phyloP scores from a whole-genome alignment of 2,797 vertebrate genomes.

The Yasuhikotakia modesta region DNA sequence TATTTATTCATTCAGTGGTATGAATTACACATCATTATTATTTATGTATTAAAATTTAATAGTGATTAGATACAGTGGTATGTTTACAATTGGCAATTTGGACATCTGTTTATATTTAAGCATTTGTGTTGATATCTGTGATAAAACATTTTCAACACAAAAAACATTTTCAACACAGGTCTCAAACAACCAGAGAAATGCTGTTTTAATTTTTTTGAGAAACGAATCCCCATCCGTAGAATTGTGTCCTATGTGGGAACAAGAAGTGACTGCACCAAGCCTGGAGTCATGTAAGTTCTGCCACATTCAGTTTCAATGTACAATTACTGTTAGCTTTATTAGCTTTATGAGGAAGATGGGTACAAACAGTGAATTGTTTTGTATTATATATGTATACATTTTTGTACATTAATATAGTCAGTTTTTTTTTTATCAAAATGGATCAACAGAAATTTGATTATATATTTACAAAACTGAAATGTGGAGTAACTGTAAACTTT shows the following conservation, averaged over 20 bases:
- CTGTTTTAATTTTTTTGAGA: conserved; percentile 16
- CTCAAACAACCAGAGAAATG: not conserved
- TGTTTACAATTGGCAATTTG: not conserved
- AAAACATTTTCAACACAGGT: conserved; percentile 21
- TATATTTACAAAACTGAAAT: not conserved
- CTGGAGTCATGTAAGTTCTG: conserved; percentile 39
- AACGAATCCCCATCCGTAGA: fast-evolving
- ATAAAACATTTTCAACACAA: not conserved
- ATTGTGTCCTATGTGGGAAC: not conserved
- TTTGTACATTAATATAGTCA: too few relatives aligned
- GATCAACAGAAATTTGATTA: not conserved
- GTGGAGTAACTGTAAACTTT: conserved; percentile 7
- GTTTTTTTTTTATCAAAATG: not conserved
- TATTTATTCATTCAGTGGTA: not conserved
- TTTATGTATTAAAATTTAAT: not conserved
- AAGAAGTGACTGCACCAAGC: not conserved
- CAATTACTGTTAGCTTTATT: too few relatives aligned
- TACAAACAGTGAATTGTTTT: not conserved
- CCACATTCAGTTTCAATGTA: not conserved
- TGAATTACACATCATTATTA: not conserved
- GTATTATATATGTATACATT: too few relatives aligned
- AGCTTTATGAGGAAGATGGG: not conserved
- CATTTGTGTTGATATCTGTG: not conserved
- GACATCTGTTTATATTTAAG: not conserved
- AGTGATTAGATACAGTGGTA: not conserved